These are phyloP conservation scores for Dinoponera quadriceps DNA, from an alignment of 1,140 invertebrate genomes.

Conservation along the genomic window DNA sequence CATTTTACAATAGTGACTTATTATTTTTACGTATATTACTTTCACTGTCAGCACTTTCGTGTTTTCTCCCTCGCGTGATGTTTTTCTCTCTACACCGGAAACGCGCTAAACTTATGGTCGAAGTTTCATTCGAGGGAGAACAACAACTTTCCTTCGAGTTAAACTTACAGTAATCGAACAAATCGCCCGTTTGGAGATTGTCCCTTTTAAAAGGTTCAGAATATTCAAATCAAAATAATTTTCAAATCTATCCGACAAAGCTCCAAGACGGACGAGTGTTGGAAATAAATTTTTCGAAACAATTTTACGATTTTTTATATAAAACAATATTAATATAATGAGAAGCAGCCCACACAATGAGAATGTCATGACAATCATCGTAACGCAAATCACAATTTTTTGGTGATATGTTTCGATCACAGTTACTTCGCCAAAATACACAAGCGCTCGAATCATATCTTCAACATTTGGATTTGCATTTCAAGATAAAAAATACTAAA, in stretches of 20 bases:
- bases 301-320: not conserved
- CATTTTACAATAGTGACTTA: conserved; percentile 48
- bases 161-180: conserved; percentile 1
- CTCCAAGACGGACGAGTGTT: not conserved
- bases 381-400: not conserved
- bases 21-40: conserved; percentile 38
- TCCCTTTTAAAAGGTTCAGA: no score
- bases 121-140: no score
- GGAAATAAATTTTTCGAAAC: not conserved
- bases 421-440: not conserved
- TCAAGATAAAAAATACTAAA: no score
- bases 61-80: not conserved
- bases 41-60: conserved; percentile 2
- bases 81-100: not conserved
- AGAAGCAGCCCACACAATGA: not conserved
- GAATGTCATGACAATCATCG: conserved; percentile 22
- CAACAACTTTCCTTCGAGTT: no score
- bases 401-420: not conserved
- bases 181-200: no score
- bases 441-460: no score
- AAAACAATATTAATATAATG: not conserved
- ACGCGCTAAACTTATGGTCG: no score
- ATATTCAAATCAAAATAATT: no score
- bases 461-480: no score
- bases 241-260: not conserved